phyloP scores from a whole-genome alignment of 1,140 invertebrate genomes.

The Ganaspis sp. region DNA sequence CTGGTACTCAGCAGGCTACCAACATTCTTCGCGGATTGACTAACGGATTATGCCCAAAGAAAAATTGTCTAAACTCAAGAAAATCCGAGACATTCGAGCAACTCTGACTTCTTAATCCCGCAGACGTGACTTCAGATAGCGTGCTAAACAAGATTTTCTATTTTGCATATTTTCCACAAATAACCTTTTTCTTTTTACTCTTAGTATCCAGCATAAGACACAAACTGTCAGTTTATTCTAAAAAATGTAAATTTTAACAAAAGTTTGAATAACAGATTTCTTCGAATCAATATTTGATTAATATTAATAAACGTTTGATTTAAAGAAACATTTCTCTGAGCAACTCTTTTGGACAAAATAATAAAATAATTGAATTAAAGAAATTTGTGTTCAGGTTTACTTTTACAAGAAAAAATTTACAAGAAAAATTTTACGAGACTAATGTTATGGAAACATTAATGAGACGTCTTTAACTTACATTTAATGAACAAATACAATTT shows the following conservation, averaged over 20 bases:
- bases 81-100: slow-evolving; percentile 34
- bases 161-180: slow-evolving; percentile 25
- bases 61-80: slow-evolving; percentile 51
- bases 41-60: slow-evolving; percentile 53
- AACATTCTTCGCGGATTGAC: slow-evolving; percentile 52
- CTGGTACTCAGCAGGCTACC: slow-evolving; percentile 30
- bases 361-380: too few species aligned
- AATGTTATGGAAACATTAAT: slow-evolving; percentile 8
- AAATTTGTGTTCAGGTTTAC: too few species aligned
- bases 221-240: too few species aligned
- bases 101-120: slow-evolving; percentile 58
- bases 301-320: too few species aligned
- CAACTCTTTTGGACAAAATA: too few species aligned
- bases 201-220: too few species aligned
- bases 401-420: too few species aligned
- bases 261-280: too few species aligned
- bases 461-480: background rate
- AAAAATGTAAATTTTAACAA: too few species aligned
- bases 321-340: too few species aligned
- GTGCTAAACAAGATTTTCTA: slow-evolving; percentile 55
- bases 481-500: slow-evolving; percentile 26
- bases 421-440: background rate
- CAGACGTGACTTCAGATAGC: slow-evolving; percentile 38
- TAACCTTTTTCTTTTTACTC: too few species aligned
- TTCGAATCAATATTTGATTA: too few species aligned